phyloP scores from a whole-genome alignment of 2,113 vertebrate genomes.

The Ciconia stormi region DNA sequence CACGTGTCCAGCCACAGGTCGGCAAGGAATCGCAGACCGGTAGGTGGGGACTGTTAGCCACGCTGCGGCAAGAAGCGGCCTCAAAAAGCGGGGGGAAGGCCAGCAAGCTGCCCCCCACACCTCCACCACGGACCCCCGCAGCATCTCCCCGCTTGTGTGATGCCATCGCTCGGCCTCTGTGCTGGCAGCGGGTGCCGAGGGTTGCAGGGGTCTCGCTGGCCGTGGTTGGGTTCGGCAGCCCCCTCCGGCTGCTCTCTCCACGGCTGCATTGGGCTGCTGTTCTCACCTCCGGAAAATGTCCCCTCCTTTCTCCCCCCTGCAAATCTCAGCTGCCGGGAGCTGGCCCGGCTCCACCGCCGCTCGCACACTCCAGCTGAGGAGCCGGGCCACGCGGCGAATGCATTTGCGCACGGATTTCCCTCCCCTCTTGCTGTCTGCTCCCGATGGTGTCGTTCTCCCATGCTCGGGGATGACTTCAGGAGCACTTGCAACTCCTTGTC shows the following conservation, averaged over 20 bases:
- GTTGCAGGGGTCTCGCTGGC: background rate
- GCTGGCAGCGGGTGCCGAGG: background rate
- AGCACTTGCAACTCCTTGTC: background rate
- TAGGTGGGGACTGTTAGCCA: background rate
- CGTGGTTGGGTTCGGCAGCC: fast-evolving
- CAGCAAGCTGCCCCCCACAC: background rate
- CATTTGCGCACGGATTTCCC: background rate
- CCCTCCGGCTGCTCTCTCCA: background rate
- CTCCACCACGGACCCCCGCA: background rate
- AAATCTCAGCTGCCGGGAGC: background rate
- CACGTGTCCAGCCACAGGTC: background rate
- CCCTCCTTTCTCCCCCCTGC: background rate
- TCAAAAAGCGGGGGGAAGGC: background rate
- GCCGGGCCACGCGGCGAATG: background rate
- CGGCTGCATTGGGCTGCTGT: background rate
- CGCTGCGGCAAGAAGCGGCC: background rate
- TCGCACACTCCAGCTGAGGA: background rate
- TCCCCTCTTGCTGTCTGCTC: background rate
- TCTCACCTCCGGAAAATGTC: background rate
- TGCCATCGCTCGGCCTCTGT: fast-evolving
- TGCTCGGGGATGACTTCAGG: background rate
- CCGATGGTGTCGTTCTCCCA: fast-evolving
- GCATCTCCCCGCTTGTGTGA: background rate
- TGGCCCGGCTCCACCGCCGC: background rate
- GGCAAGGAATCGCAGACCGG: background rate